Evolutionary conservation across 2,797 vertebrate genomes (phyloP).

Genomic region (Staurois parvus): DNA sequence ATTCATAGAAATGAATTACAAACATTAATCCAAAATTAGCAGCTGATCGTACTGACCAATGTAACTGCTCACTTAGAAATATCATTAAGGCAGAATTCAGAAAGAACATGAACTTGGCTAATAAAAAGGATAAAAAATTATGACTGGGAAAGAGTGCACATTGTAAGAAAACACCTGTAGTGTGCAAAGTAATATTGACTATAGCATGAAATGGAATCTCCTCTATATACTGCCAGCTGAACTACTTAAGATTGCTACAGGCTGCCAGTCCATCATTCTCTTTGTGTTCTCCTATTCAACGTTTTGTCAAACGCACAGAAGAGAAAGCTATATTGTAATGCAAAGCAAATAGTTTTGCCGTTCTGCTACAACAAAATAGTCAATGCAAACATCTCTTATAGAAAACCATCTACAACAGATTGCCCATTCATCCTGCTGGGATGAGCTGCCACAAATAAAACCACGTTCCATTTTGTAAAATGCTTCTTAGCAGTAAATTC

Average conservation of each 20-base stretch:
- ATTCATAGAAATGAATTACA: constrained; percentile 19
- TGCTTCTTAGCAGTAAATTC: too few relatives aligned
- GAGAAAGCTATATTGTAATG: constrained; percentile 9
- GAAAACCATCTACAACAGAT: neutral
- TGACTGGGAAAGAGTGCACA: constrained; percentile 1
- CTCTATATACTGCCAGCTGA: neutral
- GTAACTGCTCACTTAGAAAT: neutral
- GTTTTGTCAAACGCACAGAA: neutral
- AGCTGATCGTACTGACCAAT: neutral
- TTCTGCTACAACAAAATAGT: neutral
- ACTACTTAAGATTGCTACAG: neutral
- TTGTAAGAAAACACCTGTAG: constrained; percentile 37
- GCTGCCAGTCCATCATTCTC: constrained; percentile 7
- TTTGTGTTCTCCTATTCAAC: neutral
- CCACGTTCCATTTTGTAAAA: neutral
- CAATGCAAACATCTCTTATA: neutral
- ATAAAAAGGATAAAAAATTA: neutral
- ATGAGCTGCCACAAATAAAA: neutral
- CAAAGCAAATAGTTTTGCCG: constrained; percentile 2
- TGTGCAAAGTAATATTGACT: constrained; percentile 33
- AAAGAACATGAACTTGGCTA: neutral
- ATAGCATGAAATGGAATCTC: neutral
- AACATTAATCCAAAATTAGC: neutral
- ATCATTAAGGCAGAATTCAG: neutral
- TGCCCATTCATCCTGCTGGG: neutral